Base-by-base conservation (phyloP, 2,888 invertebrate species). In the Sipha maydis region DNA sequence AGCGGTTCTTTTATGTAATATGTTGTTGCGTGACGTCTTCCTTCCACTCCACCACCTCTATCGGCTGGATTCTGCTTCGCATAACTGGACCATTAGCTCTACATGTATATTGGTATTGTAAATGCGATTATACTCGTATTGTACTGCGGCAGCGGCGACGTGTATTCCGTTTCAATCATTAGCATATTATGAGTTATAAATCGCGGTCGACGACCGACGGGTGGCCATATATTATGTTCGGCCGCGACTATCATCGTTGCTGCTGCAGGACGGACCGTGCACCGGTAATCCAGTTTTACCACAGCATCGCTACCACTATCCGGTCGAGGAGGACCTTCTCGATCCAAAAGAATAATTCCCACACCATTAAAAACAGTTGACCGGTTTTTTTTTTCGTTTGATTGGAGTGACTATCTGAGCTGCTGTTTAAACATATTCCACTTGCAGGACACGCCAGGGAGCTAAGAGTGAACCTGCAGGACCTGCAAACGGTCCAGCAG, bases 401-500 rank as follows among this genome's bases (percentile, higher is more conserved):
- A 67, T 80, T 61, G 61, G 34, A 1, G 71, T 71, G 28, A 71
- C 54, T 54, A 14, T 48, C 11, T 48, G 48, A 48, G 48, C 48
- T 48, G 48, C 48, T 48, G 54, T 31, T 56, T 14, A 79, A 34
- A 56, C 75, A 28, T 25, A 82, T 82, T 56, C 69, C 69, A 14
- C 41, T 56, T 48, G 3, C 69, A 34, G 82, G 69, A 69, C 82
- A 41, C n/a, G n/a, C 54, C 34, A 67, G 9, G 9, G 3, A 4
- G 38, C 38, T 19, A 48, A 28, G 28, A 54, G 54, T 31, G 19
- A 11, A 21, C 11, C 80, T 56, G 56, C 69, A 69, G 48, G 54
- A 78, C 79, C 56, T 79, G 80, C 80, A 28, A 67, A 80, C 48
- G 67, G 80, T 67, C 67, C 80, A 67, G 61, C 80, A 67, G 67